Conservation (phyloP, 1,140 invertebrate genomes). For the Papilio glaucus region DNA sequence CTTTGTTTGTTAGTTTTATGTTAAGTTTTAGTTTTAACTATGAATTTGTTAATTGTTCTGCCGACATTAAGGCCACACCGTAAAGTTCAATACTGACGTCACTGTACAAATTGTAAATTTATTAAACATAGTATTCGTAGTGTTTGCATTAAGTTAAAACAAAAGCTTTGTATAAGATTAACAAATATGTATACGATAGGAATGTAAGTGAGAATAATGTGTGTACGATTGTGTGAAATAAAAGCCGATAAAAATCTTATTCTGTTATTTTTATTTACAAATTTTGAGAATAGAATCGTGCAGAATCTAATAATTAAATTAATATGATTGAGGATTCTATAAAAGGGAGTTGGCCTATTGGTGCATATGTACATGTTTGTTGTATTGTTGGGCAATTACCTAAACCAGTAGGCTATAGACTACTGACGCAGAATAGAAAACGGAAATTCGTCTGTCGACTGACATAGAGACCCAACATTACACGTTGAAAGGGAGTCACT, state of each 20-base stretch:
- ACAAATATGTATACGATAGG: slow-evolving; percentile 74
- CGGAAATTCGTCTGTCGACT: too few relatives aligned
- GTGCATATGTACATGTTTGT: too few relatives aligned
- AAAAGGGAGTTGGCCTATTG: too few relatives aligned
- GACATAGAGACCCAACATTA: too few relatives aligned
- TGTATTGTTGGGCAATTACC: too few relatives aligned
- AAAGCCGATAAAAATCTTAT: slow-evolving; percentile 51
- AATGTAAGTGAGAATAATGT: slow-evolving; percentile 71
- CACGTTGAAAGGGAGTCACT: too few relatives aligned
- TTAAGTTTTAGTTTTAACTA: slow-evolving; percentile 81
- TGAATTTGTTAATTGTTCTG: slow-evolving; percentile 65
- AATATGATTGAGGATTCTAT: too few relatives aligned
- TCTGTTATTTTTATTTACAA: slow-evolving; percentile 45
- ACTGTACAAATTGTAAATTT: slow-evolving; percentile 39
- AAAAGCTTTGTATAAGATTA: slow-evolving; percentile 81
- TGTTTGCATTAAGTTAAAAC: slow-evolving; percentile 70
- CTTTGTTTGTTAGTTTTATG: slow-evolving; percentile 83
- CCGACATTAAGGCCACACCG: slow-evolving; percentile 75
- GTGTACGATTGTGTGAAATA: slow-evolving; percentile 71
- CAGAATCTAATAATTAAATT: neutral
- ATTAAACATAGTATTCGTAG: slow-evolving; percentile 49
- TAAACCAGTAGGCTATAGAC: too few relatives aligned
- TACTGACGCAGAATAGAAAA: too few relatives aligned
- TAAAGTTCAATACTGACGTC: slow-evolving; percentile 39
- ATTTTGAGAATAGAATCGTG: neutral